A percentile compares a stretch with the other conserved stretches of the same genome.
Evolutionary conservation across 2,888 invertebrate genomes (phyloP).

Genomic region (Drosophila anceps): DNA sequence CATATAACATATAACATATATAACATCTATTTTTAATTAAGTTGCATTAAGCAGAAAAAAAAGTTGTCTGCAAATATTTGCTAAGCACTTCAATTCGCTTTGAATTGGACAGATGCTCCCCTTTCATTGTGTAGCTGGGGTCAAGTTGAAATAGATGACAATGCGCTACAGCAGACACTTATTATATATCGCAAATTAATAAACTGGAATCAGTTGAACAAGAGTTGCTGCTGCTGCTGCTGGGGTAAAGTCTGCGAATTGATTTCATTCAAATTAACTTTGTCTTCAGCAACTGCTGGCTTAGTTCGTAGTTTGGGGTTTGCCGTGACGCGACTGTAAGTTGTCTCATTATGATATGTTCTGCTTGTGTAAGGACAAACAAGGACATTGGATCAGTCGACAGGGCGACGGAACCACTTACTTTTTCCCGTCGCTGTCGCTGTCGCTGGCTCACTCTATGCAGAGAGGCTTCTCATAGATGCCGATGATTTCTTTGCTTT

Average conservation of each 20-base stretch:
- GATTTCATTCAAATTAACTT: slow-evolving; percentile 50
- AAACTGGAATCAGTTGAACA: slow-evolving; percentile 24
- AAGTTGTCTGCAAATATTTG: slow-evolving; percentile 29
- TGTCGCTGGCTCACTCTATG: slow-evolving; percentile 21
- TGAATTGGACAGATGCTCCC: slow-evolving; percentile 1
- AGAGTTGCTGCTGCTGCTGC: slow-evolving; percentile 9
- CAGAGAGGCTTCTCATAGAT: slow-evolving; percentile 27
- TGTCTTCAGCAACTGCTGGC: slow-evolving; percentile 20
- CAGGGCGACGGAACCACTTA: slow-evolving; percentile 65
- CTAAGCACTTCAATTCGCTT: slow-evolving; percentile 19
- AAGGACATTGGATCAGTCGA: slow-evolving; percentile 63
- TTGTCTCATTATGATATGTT: slow-evolving; percentile 77
- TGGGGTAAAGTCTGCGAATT: slow-evolving; percentile 17
- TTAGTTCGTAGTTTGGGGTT: slow-evolving; percentile 23
- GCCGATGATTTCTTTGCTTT: slow-evolving; percentile 12
- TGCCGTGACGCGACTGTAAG: slow-evolving; percentile 61
- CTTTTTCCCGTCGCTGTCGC: slow-evolving; percentile 31
- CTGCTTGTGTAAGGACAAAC: slow-evolving; percentile 66
- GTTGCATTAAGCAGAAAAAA: background rate
- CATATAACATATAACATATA: no score
- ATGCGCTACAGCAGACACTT: slow-evolving; percentile 12
- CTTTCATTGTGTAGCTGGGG: background rate
- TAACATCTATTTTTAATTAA: background rate
- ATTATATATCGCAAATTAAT: slow-evolving; percentile 37
- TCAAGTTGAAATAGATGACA: slow-evolving; percentile 7